Base-by-base conservation (phyloP, 2,888 invertebrate species). In the Agonopterix subpropinquella region DNA sequence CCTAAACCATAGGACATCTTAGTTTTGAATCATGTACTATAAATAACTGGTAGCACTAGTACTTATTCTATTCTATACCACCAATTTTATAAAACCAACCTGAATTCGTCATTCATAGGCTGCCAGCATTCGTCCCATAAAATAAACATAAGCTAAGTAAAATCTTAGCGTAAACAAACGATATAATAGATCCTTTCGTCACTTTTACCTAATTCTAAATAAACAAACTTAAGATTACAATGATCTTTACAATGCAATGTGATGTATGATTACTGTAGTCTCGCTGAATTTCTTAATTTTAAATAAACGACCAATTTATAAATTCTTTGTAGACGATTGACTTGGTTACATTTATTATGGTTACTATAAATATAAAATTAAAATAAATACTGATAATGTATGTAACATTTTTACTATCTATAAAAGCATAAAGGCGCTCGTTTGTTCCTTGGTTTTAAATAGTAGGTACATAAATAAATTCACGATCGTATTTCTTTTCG, bases 261-360 rank as follows among this genome's bases (percentile, higher is more conserved):
- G 54, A 61, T 64, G 58, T 50, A 56, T 53, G 54, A 53, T 5
- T 28, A 55, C 47, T 36, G 47, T 41, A 44, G 18, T 55, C 56
- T 56, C 10, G 11, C 11, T n/a, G 11, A 28, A 4, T 28, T 5
- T 28, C 28, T 28, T 28, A 39, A 39, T 49, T 49, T 55, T 49
- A 54, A 61, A 44, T 13, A 44, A 36, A 58, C 50, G 59, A 61
- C 61, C 62, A 64, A 61, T 61, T 58, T 51, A 65, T 65, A 65
- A 65, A 65, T 62, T 66, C 59, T 61, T 43, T 11, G 36, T 47
- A 43, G n/a, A 11, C 35, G 11, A n/a, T 41, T 41, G 11, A 7
- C 41, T 41, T 41, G 28, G 46, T 37, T 28, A n/a, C 7, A 11
- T 13, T 13, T 28, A 43, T 28, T 28, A 4, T 28, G 41, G 15